Percentiles rank a stretch among this genome's conserved stretches.
These are phyloP conservation scores for Araneus ventricosus DNA, from an alignment of 1,140 invertebrate species.

Conservation along the genomic window DNA sequence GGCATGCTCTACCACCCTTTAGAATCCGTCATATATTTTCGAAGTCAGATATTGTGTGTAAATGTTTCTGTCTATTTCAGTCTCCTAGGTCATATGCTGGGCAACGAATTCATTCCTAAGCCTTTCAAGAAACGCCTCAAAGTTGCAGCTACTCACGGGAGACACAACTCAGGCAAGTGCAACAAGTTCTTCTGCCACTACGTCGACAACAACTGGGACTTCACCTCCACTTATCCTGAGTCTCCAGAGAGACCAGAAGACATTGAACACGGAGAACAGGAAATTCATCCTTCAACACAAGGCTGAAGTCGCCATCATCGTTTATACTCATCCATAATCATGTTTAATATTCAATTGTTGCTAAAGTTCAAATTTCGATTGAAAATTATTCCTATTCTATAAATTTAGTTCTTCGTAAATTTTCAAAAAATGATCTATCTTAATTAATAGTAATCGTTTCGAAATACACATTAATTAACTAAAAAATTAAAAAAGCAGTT, in stretches of 20 bases:
- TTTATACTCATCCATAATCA: too few relatives aligned
- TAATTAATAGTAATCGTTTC: too few relatives aligned
- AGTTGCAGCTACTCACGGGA: constrained; percentile 75
- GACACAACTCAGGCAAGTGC: constrained; percentile 71
- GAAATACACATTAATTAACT: too few relatives aligned
- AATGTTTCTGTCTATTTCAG: constrained; percentile 57
- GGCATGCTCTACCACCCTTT: too few relatives aligned
- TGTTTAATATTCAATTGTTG: too few relatives aligned
- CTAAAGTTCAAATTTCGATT: too few relatives aligned
- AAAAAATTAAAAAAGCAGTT: too few relatives aligned
- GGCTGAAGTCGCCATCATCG: neutral
- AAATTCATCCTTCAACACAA: neutral
- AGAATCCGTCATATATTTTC: too few relatives aligned
- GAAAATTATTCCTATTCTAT: too few relatives aligned
- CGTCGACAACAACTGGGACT: constrained; percentile 74
- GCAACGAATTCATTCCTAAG: constrained; percentile 76
- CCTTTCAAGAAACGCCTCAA: constrained; percentile 76
- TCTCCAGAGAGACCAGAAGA: neutral
- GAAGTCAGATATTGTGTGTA: too few relatives aligned
- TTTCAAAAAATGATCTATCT: too few relatives aligned
- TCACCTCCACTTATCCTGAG: constrained; percentile 48
- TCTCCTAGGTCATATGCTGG: constrained; percentile 77
- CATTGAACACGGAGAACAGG: neutral
- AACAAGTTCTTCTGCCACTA: constrained; percentile 72
- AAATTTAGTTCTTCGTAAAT: too few relatives aligned